Evolutionary conservation across 2,113 vertebrate genomes (phyloP).

Genomic region (Phaethornis superciliosus): DNA sequence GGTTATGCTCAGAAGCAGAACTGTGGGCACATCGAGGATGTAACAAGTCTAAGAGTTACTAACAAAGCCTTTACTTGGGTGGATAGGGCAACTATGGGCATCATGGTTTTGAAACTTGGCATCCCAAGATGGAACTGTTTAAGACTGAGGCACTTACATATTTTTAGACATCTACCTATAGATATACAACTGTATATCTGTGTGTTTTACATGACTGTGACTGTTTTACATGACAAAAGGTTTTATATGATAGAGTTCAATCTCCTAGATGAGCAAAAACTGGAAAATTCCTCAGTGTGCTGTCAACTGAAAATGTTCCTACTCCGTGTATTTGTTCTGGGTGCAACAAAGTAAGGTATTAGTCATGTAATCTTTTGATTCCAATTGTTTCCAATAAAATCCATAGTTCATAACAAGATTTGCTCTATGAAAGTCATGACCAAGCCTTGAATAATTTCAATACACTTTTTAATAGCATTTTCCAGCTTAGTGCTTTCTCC

Average conservation of each 20-base stretch:
- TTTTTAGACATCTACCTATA: not conserved
- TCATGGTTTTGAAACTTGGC: not conserved
- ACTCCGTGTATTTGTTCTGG: not conserved
- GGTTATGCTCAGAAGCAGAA: not conserved
- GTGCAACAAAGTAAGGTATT: not conserved
- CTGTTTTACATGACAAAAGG: not conserved
- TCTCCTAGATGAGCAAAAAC: not conserved
- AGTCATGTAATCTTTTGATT: constrained; percentile 8
- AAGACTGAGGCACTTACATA: not conserved
- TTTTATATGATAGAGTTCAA: not conserved
- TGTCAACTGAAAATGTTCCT: not conserved
- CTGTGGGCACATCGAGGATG: not conserved
- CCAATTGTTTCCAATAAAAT: constrained; percentile 25
- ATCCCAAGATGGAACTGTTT: not conserved
- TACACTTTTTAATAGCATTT: constrained; percentile 57
- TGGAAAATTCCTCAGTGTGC: not conserved
- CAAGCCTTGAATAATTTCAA: constrained; percentile 50
- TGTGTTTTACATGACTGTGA: not conserved
- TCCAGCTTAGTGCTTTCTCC: constrained; percentile 33
- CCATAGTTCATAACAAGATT: not conserved
- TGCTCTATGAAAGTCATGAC: not conserved
- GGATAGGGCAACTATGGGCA: not conserved
- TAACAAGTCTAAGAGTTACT: not conserved
- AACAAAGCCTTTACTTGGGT: not conserved
- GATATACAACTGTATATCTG: too few species aligned